These are phyloP conservation scores for Coenonympha glycerion DNA, from an alignment of 2,888 invertebrate species.

Conservation along the genomic window DNA sequence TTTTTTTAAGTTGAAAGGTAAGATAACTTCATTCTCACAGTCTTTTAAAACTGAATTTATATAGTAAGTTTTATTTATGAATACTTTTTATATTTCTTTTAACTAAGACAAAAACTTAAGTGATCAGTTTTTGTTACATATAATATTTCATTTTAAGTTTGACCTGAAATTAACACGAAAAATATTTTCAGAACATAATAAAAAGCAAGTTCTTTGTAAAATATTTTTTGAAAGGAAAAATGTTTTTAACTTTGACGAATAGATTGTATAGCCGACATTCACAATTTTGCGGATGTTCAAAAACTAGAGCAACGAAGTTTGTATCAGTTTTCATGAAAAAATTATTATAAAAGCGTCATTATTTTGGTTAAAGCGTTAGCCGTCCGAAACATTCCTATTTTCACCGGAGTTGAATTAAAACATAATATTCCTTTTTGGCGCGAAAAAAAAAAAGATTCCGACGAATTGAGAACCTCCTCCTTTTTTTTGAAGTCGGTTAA, in stretches of 20 bases:
- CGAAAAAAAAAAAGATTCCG: too few relatives aligned
- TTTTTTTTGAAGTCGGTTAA: too few relatives aligned
- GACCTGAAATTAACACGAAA: too few relatives aligned
- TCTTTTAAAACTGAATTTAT: not conserved
- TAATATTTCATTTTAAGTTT: too few relatives aligned
- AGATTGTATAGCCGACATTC: conserved; percentile 1
- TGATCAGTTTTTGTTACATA: too few relatives aligned
- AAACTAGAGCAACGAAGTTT: conserved; percentile 2
- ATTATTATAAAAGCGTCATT: conserved; percentile 5
- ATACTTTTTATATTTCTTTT: too few relatives aligned
- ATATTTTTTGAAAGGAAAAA: not conserved
- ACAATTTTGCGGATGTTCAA: conserved; percentile 1
- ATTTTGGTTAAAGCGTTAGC: conserved; percentile 2
- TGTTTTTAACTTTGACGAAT: not conserved
- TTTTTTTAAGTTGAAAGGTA: conserved; percentile 24
- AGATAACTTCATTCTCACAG: conserved; percentile 18
- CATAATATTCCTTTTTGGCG: not conserved
- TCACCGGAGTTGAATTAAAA: conserved; percentile 1
- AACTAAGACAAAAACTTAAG: too few relatives aligned
- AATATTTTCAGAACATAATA: not conserved
- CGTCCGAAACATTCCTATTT: not conserved
- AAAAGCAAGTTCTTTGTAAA: too few relatives aligned
- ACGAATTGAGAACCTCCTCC: too few relatives aligned
- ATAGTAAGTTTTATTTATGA: too few relatives aligned
- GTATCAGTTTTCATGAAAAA: conserved; percentile 1